Evolutionary conservation across 37 sponge, comb jelly and placozoan genomes (phyloP).

Genomic region (Axinella damicornis): DNA sequence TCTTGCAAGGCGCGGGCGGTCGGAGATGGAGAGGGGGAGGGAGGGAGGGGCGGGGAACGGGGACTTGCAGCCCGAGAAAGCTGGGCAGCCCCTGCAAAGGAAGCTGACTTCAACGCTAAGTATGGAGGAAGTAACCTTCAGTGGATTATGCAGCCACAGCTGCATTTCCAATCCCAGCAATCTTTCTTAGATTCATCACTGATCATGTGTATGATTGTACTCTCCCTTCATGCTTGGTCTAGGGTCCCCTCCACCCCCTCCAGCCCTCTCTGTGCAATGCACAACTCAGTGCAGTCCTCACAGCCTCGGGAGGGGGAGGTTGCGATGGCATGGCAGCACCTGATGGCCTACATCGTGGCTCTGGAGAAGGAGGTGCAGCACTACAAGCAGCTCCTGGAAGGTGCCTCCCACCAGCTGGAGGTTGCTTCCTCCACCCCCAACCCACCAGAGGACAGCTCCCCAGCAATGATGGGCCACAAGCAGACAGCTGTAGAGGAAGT

Average conservation of each 20-base stretch:
- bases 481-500: no score
- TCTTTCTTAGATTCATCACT: no score
- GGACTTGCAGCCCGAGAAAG: neutral
- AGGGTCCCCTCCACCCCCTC: neutral
- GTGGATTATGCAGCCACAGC: no score
- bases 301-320: neutral
- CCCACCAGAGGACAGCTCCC: no score
- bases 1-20: neutral
- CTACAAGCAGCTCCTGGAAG: constrained; percentile 11
- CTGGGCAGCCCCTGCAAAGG: neutral
- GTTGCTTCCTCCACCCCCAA: no score
- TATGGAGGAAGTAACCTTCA: neutral
- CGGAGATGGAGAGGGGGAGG: neutral
- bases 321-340: constrained; percentile 10
- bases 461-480: no score
- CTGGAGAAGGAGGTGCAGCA: constrained; percentile 47
- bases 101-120: neutral
- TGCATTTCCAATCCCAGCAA: no score
- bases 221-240: neutral
- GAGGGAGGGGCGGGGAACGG: neutral
- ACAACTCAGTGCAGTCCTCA: neutral
- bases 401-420: no score
- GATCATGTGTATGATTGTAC: neutral
- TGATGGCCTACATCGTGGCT: constrained; percentile 39
- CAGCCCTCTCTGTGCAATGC: neutral